A percentile compares a stretch with the other conserved stretches of the same genome.
Conservation (phyloP, 2,888 invertebrate genomes). For the Cinara cedri region DNA sequence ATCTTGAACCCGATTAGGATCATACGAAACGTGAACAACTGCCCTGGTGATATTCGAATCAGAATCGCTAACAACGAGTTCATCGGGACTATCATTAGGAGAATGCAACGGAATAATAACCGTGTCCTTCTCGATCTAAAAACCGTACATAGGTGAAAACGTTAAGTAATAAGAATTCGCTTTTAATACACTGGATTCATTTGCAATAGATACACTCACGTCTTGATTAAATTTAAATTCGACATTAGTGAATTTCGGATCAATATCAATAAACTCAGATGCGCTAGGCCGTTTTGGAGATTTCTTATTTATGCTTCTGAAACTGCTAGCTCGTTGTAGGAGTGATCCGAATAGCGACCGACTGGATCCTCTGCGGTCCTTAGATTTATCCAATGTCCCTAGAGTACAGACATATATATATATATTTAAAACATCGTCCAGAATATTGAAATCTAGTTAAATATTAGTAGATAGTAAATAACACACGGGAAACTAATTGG, state of each 20-base stretch:
- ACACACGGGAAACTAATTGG: constrained; percentile 55
- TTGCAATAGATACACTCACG: constrained; percentile 54
- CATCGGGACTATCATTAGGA: constrained; percentile 58
- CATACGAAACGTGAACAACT: constrained; percentile 46
- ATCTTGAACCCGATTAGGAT: constrained; percentile 35
- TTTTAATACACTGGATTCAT: no score
- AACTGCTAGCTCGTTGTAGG: constrained; percentile 60
- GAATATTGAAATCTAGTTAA: background rate
- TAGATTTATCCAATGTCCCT: constrained; percentile 55
- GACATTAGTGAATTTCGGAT: constrained; percentile 65
- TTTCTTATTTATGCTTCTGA: constrained; percentile 59
- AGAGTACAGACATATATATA: constrained; percentile 15
- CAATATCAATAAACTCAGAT: constrained; percentile 60
- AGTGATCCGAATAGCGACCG: constrained; percentile 64
- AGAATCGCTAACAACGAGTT: constrained; percentile 39
- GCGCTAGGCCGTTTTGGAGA: constrained; percentile 51
- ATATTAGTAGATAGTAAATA: constrained; percentile 54
- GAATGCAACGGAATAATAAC: constrained; percentile 78
- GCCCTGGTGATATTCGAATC: constrained; percentile 38
- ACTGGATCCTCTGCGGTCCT: constrained; percentile 58
- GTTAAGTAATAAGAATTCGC: no score
- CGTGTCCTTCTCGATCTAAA: constrained; percentile 63
- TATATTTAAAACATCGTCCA: constrained; percentile 5
- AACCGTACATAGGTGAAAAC: constrained; percentile 51
- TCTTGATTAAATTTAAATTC: constrained; percentile 63